phyloP scores from a whole-genome alignment of 2,888 invertebrate species.

The Ceriagrion tenellum region DNA sequence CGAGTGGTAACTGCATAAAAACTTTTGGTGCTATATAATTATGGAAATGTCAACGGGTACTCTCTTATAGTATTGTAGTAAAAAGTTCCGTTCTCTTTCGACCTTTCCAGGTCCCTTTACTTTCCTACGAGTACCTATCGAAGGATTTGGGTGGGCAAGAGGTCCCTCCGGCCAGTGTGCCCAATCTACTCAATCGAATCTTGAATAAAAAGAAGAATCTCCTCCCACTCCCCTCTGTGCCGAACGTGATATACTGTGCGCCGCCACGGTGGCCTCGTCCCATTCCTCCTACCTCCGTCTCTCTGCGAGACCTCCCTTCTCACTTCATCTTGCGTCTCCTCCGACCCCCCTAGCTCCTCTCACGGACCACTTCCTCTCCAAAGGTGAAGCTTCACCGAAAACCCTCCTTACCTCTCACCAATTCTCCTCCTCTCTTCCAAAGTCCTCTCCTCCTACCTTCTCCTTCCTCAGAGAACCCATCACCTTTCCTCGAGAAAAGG shows the following conservation, averaged over 20 bases:
- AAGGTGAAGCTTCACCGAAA: neutral
- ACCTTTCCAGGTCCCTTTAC: neutral
- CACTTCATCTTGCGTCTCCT: neutral
- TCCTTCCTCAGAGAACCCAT: neutral
- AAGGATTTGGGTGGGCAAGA: neutral
- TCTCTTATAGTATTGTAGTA: neutral
- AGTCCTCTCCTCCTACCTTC: neutral
- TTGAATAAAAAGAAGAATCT: conserved; percentile 38
- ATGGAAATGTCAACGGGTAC: no score
- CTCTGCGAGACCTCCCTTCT: neutral
- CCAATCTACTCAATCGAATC: conserved; percentile 62
- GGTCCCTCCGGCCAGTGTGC: conserved; percentile 9
- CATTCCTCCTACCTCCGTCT: conserved; percentile 39
- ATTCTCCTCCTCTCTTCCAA: neutral
- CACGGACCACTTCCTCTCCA: no score
- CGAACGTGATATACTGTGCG: conserved; percentile 55
- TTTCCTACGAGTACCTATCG: neutral
- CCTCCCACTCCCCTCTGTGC: conserved; percentile 3
- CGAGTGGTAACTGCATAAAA: no score
- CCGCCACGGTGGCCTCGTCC: neutral
- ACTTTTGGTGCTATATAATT: no score
- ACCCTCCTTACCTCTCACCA: neutral
- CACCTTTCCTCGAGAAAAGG: neutral
- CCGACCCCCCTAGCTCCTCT: neutral
- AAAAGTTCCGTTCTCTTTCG: neutral